phyloP scores from a whole-genome alignment of 2,113 vertebrate species.

The Ictidomys tridecemlineatus region DNA sequence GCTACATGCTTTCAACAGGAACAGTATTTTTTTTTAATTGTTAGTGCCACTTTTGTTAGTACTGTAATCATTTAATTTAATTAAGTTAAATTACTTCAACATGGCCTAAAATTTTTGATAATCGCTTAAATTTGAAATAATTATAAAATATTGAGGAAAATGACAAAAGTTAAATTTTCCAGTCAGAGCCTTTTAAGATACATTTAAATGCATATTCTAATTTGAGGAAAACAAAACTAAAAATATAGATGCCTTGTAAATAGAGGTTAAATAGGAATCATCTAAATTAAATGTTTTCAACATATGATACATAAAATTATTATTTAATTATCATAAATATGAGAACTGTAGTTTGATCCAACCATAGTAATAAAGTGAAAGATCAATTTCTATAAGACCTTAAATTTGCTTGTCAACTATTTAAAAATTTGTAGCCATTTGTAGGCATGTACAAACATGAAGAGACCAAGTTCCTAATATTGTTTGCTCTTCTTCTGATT shows the following conservation, averaged over 20 bases:
- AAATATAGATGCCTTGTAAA: background rate
- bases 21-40: background rate
- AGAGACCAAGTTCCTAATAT: background rate
- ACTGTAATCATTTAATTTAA: background rate
- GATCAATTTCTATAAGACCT: background rate
- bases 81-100: background rate
- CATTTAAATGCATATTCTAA: background rate
- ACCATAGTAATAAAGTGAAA: background rate
- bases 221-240: background rate
- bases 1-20: background rate
- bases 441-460: background rate
- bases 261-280: background rate
- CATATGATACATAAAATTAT: too few relatives aligned
- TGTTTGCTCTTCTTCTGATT: background rate
- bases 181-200: background rate
- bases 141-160: background rate
- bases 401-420: background rate
- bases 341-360: background rate
- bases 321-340: background rate
- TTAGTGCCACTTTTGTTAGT: background rate
- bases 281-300: background rate
- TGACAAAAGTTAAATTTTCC: background rate
- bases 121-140: background rate
- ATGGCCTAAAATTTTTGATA: background rate
- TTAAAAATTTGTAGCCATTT: background rate